Conservation (phyloP, 2,797 vertebrate species). For the Xenops minutus region DNA sequence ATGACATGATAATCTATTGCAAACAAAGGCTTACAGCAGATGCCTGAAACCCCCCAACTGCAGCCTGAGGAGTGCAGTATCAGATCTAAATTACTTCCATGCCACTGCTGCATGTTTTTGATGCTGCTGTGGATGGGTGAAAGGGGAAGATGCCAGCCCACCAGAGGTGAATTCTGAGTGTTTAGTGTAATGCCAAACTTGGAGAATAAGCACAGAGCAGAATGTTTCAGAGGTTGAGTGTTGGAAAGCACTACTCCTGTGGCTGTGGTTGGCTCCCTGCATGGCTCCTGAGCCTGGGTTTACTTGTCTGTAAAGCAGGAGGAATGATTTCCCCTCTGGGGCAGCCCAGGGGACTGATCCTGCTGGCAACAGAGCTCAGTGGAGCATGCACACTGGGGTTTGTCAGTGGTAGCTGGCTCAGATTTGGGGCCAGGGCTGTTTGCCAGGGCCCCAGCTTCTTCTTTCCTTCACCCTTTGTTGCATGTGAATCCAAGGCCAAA, state of each 20-base stretch:
- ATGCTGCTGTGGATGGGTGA: not conserved
- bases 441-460: not conserved
- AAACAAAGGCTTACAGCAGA: slow-evolving; percentile 55
- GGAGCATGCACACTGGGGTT: not conserved
- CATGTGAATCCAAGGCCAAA: rapidly evolving
- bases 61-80: not conserved
- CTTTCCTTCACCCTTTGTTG: not conserved
- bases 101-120: slow-evolving; percentile 17
- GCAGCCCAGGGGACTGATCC: not conserved
- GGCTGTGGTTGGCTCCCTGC: not conserved
- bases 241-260: not conserved
- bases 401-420: not conserved
- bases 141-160: not conserved
- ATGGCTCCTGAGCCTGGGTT: not conserved
- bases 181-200: not conserved
- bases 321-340: not conserved
- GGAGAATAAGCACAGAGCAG: not conserved
- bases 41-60: slow-evolving; percentile 12
- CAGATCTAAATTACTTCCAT: slow-evolving; percentile 38
- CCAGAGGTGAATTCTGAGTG: not conserved
- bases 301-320: not conserved
- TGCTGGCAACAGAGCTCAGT: not conserved
- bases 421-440: not conserved
- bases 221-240: not conserved
- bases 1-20: not conserved